Conservation (phyloP, 2,113 vertebrate species). For the Neolamprologus fasciatus region DNA sequence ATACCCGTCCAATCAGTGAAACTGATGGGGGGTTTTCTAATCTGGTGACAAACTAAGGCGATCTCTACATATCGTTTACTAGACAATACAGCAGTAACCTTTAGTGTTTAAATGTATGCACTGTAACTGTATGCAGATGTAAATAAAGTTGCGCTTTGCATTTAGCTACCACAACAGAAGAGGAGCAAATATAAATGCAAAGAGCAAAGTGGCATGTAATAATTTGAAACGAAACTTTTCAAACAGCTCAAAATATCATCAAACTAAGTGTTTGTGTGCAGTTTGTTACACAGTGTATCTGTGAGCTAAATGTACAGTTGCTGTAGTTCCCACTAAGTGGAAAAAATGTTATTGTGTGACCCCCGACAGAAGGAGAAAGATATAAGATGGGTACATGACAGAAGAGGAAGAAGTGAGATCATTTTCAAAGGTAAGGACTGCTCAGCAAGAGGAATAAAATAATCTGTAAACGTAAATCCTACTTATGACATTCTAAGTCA, state of each 20-base stretch:
- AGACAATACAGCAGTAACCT: background rate
- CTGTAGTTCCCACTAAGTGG: background rate
- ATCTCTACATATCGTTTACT: background rate
- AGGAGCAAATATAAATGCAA: background rate
- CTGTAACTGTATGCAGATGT: background rate
- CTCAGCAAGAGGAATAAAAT: background rate
- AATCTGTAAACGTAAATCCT: background rate
- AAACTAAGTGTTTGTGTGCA: background rate
- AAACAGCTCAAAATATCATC: background rate
- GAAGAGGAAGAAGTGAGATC: background rate
- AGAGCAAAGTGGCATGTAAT: background rate
- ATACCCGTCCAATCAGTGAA: background rate
- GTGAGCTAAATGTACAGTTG: background rate
- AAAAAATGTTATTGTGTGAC: background rate
- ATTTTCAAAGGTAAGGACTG: background rate
- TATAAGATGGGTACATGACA: background rate
- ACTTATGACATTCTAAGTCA: rapidly evolving
- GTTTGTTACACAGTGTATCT: background rate
- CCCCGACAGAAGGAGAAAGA: background rate
- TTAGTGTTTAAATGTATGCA: background rate
- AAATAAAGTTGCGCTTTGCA: background rate
- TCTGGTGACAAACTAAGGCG: background rate
- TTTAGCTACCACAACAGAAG: background rate
- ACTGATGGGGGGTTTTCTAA: rapidly evolving
- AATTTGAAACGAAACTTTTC: background rate